These are phyloP conservation scores for Sisor rabdophorus DNA, from an alignment of 2,113 vertebrate species.

Conservation along the genomic window DNA sequence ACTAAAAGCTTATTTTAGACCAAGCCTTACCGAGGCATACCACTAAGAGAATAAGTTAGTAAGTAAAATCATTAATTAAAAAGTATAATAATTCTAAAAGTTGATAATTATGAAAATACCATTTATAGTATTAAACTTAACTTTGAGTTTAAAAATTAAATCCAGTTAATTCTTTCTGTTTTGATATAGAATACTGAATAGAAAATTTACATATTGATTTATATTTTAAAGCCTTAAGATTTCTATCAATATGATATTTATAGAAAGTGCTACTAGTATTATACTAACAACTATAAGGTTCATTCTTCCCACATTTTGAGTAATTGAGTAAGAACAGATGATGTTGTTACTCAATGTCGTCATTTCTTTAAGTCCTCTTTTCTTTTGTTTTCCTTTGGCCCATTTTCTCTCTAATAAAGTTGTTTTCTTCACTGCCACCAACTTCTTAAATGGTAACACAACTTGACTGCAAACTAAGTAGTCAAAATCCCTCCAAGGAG, in stretches of 20 bases:
- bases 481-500: constrained; percentile 47
- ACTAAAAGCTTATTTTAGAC: neutral
- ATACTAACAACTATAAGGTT: neutral
- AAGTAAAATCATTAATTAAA: neutral
- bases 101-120: neutral
- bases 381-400: constrained; percentile 24
- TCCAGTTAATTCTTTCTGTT: no score
- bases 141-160: neutral
- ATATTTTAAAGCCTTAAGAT: no score
- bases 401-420: constrained; percentile 38
- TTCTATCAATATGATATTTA: neutral
- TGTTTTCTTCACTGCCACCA: constrained; percentile 53
- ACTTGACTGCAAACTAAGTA: constrained; percentile 59
- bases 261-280: neutral
- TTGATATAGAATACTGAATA: no score
- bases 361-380: constrained; percentile 66
- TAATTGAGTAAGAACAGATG: neutral
- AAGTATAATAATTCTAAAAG: no score
- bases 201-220: no score
- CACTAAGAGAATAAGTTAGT: neutral
- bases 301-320: neutral
- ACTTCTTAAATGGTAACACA: constrained; percentile 59
- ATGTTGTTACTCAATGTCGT: constrained; percentile 60
- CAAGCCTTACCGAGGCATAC: neutral
- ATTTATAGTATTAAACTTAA: neutral